Conservation (phyloP, 2,888 invertebrate species). For the Polylopha cassiicola region DNA sequence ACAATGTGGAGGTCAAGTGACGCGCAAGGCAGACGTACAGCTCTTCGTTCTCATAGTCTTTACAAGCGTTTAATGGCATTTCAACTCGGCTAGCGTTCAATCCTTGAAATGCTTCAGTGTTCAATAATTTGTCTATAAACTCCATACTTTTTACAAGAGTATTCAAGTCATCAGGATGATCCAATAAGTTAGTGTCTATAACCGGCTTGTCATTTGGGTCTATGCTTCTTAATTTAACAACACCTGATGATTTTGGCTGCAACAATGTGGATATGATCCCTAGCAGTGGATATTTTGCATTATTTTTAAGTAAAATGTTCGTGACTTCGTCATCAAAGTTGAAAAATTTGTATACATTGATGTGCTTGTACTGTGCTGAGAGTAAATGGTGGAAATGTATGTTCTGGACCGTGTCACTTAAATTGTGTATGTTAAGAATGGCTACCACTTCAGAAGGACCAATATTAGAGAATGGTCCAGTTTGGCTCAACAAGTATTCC, state of each 20-base stretch:
- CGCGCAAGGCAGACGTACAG: slow-evolving; percentile 81
- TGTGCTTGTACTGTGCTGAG: slow-evolving; percentile 15
- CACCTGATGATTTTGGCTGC: slow-evolving; percentile 63
- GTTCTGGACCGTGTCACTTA: slow-evolving; percentile 62
- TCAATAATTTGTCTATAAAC: slow-evolving; percentile 36
- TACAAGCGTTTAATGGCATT: slow-evolving; percentile 16
- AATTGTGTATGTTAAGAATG: slow-evolving; percentile 79
- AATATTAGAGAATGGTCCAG: slow-evolving; percentile 79
- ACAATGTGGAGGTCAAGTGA: slow-evolving; percentile 81
- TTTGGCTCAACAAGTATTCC: slow-evolving; percentile 41
- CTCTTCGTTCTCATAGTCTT: slow-evolving; percentile 59
- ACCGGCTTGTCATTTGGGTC: slow-evolving; percentile 73
- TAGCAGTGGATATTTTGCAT: slow-evolving; percentile 32
- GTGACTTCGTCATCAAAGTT: slow-evolving; percentile 6
- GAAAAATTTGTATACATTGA: slow-evolving; percentile 6
- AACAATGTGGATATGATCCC: slow-evolving; percentile 33
- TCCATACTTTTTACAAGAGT: slow-evolving; percentile 49
- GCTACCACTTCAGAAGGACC: slow-evolving; percentile 82
- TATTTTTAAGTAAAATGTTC: slow-evolving; percentile 17
- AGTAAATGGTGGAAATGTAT: slow-evolving; percentile 40
- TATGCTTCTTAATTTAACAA: slow-evolving; percentile 63
- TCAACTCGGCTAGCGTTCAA: slow-evolving; percentile 35
- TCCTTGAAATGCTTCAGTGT: slow-evolving; percentile 49
- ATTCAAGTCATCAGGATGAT: slow-evolving; percentile 61
- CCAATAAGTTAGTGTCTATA: slow-evolving; percentile 77